Evolutionary conservation across 1,140 invertebrate species (phyloP).

Genomic region (Chironomus striatipennis): DNA sequence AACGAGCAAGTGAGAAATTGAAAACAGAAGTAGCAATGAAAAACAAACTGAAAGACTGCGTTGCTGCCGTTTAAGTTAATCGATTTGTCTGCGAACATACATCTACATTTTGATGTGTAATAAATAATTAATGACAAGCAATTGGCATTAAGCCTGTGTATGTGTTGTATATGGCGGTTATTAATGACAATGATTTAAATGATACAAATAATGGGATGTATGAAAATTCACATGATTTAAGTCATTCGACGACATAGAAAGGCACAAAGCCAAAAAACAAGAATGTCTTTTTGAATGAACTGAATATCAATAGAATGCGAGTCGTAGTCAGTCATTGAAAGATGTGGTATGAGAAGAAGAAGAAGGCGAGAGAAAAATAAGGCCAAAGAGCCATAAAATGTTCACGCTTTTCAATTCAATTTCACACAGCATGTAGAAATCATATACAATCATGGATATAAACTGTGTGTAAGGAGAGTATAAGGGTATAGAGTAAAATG

Average conservation of each 20-base stretch:
- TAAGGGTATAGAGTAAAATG: not conserved
- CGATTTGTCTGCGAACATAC: not conserved
- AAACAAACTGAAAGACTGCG: not conserved
- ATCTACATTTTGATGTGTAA: slow-evolving; percentile 2
- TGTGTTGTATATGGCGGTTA: not conserved
- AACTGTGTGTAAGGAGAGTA: not conserved
- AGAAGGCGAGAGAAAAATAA: too few relatives aligned
- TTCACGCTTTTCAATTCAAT: slow-evolving; percentile 13
- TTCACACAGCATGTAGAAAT: not conserved
- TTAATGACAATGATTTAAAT: not conserved
- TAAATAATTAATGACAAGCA: slow-evolving; percentile 14
- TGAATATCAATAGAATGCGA: too few relatives aligned
- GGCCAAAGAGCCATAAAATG: not conserved
- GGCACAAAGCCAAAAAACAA: not conserved
- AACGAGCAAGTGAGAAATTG: not conserved
- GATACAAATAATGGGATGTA: not conserved
- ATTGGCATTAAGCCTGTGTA: not conserved
- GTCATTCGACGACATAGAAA: not conserved
- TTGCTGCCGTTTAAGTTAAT: not conserved
- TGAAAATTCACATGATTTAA: not conserved
- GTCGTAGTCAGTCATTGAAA: too few relatives aligned
- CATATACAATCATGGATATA: not conserved
- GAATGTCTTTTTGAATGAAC: not conserved
- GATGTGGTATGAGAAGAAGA: not conserved
- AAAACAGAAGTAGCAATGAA: too few relatives aligned